A percentile compares a stretch with the other conserved stretches of the same genome.
Evolutionary conservation across 2,888 invertebrate genomes (phyloP).

Genomic region (Trissolcus japonicus): DNA sequence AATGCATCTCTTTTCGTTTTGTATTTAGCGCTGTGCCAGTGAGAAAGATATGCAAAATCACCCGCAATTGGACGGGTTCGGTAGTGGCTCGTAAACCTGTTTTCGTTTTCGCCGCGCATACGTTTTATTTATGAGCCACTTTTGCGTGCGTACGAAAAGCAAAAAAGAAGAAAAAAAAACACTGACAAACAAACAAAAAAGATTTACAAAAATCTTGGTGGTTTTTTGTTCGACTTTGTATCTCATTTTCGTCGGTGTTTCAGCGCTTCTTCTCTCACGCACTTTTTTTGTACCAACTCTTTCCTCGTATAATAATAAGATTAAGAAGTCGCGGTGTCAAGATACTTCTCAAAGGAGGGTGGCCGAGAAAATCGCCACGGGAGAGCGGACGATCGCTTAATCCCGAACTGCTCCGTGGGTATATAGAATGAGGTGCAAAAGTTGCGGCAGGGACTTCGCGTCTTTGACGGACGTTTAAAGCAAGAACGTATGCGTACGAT

Average conservation of each 20-base stretch:
- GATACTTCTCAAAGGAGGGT: constrained; percentile 36
- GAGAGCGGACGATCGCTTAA: constrained; percentile 49
- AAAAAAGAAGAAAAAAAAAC: neutral
- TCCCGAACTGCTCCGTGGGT: constrained; percentile 26
- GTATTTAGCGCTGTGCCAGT: constrained; percentile 52
- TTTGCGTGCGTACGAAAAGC: constrained; percentile 64
- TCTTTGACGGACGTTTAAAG: constrained; percentile 40
- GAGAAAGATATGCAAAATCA: constrained; percentile 53
- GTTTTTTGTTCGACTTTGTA: constrained; percentile 15
- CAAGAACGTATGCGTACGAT: constrained; percentile 30
- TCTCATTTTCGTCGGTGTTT: constrained; percentile 18
- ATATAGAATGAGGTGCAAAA: constrained; percentile 42
- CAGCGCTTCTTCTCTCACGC: constrained; percentile 33
- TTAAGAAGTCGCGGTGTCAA: constrained; percentile 45
- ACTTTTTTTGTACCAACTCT: constrained; percentile 24
- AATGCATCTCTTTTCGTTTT: constrained; percentile 60
- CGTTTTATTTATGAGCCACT: constrained; percentile 64
- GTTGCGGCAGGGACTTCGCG: constrained; percentile 14
- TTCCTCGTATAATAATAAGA: constrained; percentile 50
- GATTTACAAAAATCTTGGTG: neutral
- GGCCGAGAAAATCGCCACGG: constrained; percentile 43
- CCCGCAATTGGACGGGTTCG: constrained; percentile 55
- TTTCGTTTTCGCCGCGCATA: constrained; percentile 66
- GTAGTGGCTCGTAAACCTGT: constrained; percentile 68
- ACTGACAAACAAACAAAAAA: neutral